phyloP scores from a whole-genome alignment of 30 jellyfish, hydroid and myxozoan genomes.

The Catostylus mosaicus region DNA sequence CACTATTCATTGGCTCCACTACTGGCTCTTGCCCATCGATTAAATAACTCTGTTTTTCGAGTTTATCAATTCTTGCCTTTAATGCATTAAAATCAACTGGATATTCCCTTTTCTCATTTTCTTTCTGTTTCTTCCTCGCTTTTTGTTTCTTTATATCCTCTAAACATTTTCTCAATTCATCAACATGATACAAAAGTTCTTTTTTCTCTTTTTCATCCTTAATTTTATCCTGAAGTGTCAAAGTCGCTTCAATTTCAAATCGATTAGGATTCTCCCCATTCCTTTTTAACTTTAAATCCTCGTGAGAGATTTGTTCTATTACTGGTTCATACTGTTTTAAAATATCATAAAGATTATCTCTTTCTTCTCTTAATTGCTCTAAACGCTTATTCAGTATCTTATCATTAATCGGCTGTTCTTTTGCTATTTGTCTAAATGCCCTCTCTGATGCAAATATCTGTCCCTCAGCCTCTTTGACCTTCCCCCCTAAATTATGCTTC shows the following conservation, averaged over 20 bases:
- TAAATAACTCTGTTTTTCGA: slow-evolving; percentile 7
- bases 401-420: slow-evolving; percentile 47
- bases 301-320: slow-evolving; percentile 8
- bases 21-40: slow-evolving; percentile 2
- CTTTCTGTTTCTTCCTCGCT: slow-evolving; percentile 10
- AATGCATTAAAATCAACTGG: background rate
- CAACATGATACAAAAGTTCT: slow-evolving; percentile 58
- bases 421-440: slow-evolving; percentile 58
- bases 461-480: slow-evolving; percentile 31
- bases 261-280: background rate
- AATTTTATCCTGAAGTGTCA: slow-evolving; percentile 25
- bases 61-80: slow-evolving; percentile 7
- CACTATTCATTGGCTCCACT: background rate
- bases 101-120: background rate
- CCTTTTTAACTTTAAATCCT: background rate
- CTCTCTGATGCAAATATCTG: slow-evolving; percentile 56
- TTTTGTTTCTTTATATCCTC: slow-evolving; percentile 35
- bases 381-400: slow-evolving; percentile 37
- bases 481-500: background rate
- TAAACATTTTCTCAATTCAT: slow-evolving; percentile 52
- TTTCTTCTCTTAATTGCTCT: slow-evolving; percentile 52
- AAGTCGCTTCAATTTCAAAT: slow-evolving; percentile 43
- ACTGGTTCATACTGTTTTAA: slow-evolving; percentile 56
- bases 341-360: slow-evolving; percentile 52
- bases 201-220: slow-evolving; percentile 2